Percentiles rank a stretch among this genome's conserved stretches.
These are phyloP conservation scores for Phortica okadai DNA, from an alignment of 2,888 invertebrate species.

Conservation along the genomic window DNA sequence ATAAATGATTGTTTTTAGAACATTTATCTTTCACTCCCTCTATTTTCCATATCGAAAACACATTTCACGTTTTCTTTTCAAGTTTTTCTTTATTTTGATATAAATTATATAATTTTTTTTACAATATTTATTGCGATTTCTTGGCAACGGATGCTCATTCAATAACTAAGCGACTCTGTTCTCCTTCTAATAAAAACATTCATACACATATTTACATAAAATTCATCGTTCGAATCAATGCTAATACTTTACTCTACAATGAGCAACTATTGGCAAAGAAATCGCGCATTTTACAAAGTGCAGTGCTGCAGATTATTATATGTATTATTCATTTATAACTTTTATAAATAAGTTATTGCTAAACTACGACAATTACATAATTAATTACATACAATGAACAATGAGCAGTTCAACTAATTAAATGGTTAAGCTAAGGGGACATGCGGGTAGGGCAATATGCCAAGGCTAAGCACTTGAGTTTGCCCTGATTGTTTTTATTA, in stretches of 20 bases:
- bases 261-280: constrained; percentile 74
- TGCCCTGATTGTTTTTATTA: too few species aligned
- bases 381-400: constrained; percentile 27
- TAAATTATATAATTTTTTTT: constrained; percentile 34
- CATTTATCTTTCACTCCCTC: not conserved
- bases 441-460: constrained; percentile 23
- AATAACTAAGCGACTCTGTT: constrained; percentile 9
- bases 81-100: not conserved
- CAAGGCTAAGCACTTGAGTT: too few species aligned
- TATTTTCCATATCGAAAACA: not conserved
- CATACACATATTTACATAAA: not conserved
- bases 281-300: constrained; percentile 40
- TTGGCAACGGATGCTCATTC: constrained; percentile 74
- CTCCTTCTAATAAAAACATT: not conserved
- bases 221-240: constrained; percentile 1
- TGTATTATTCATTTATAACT: not conserved
- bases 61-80: not conserved
- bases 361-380: constrained; percentile 3
- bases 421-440: constrained; percentile 5
- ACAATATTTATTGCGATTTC: constrained; percentile 59
- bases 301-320: not conserved
- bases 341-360: constrained; percentile 28
- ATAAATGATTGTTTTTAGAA: too few species aligned
- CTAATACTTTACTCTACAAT: constrained; percentile 49
- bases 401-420: constrained; percentile 15